Evolutionary conservation across 2,797 vertebrate species (phyloP).

Genomic region (Neosilurus hyrtlii): DNA sequence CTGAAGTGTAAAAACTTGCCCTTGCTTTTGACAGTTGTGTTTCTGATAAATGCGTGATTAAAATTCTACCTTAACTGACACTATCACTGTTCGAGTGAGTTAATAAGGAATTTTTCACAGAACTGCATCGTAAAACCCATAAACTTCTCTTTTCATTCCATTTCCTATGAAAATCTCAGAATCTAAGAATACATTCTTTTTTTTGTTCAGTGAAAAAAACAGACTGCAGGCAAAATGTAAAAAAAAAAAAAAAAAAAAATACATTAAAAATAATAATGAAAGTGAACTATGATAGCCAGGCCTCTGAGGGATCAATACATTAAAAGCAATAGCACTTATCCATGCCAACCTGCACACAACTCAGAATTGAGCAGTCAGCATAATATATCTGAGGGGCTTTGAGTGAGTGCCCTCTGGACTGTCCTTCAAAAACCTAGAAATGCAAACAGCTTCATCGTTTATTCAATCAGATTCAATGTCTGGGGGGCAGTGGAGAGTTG

Average conservation of each 20-base stretch:
- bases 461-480: slow-evolving; percentile 13
- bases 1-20: not conserved
- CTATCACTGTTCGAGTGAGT: not conserved
- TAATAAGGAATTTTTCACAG: not conserved
- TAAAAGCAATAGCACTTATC: slow-evolving; percentile 15
- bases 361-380: slow-evolving; percentile 4
- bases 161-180: not conserved
- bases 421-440: slow-evolving; percentile 21
- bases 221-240: slow-evolving; percentile 3
- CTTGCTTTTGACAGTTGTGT: not conserved
- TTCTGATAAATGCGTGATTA: not conserved
- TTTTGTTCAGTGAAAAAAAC: slow-evolving; percentile 1
- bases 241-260: too few relatives aligned
- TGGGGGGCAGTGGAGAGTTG: not conserved
- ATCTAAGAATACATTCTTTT: not conserved
- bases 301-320: not conserved
- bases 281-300: not conserved
- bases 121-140: not conserved
- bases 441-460: not conserved
- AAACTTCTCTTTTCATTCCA: not conserved
- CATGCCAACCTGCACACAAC: not conserved
- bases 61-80: not conserved
- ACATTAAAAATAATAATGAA: too few relatives aligned
- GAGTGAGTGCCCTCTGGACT: not conserved
- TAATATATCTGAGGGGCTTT: slow-evolving; percentile 5